These are phyloP conservation scores for Nemotelus nigrinus DNA, from an alignment of 2,888 invertebrate species.

Conservation along the genomic window DNA sequence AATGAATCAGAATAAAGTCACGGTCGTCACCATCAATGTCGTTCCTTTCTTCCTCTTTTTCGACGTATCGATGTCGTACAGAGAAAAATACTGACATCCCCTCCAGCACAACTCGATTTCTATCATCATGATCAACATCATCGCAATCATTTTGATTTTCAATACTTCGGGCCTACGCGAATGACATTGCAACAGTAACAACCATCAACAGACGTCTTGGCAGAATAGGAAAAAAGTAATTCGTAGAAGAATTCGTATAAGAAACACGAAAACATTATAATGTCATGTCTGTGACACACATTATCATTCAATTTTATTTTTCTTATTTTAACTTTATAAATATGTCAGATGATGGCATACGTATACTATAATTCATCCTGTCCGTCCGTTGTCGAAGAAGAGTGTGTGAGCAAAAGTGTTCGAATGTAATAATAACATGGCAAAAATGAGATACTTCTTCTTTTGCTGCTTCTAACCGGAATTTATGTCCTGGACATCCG, in stretches of 20 bases:
- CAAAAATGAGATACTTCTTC: too few relatives aligned
- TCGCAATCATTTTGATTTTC: background rate
- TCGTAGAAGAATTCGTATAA: background rate
- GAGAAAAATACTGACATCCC: too few relatives aligned
- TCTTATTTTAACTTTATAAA: constrained; percentile 32
- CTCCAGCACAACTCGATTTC: too few relatives aligned
- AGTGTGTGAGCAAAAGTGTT: background rate
- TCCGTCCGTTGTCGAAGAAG: background rate
- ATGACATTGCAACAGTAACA: background rate
- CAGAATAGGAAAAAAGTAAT: constrained; percentile 18
- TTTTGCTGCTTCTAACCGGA: constrained; percentile 29
- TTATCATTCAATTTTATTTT: constrained; percentile 8
- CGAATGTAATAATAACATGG: constrained; percentile 25
- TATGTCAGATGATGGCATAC: constrained; percentile 21
- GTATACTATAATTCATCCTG: constrained; percentile 4
- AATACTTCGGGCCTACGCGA: background rate
- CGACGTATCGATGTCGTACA: background rate
- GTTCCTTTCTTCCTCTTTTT: background rate
- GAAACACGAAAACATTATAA: constrained; percentile 30
- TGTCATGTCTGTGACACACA: constrained; percentile 29
- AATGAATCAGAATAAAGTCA: constrained; percentile 15
- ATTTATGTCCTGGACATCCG: constrained; percentile 40
- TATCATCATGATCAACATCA: too few relatives aligned
- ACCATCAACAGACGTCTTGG: constrained; percentile 12
- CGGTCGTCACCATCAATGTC: constrained; percentile 5